Evolutionary conservation across 2,797 vertebrate species (phyloP).

Genomic region (Catharus ustulatus): DNA sequence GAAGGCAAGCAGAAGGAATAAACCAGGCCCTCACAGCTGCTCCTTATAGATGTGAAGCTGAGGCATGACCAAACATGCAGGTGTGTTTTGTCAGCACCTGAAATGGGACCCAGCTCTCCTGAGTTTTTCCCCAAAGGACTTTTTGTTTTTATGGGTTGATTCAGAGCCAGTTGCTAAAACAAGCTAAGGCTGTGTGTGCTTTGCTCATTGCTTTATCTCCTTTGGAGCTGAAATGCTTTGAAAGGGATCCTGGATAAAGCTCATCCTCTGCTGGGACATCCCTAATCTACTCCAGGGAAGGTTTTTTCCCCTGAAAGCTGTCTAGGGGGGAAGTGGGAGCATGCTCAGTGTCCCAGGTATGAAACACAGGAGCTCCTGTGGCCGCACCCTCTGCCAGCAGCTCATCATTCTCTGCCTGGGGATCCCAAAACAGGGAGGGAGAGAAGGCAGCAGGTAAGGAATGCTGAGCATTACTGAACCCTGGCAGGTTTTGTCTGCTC

Average conservation of each 20-base stretch:
- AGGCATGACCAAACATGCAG: neutral
- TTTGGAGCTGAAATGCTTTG: neutral
- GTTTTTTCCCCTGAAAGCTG: neutral
- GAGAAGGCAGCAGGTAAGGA: constrained; percentile 68
- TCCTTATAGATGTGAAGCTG: neutral
- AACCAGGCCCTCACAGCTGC: neutral
- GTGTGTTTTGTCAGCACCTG: constrained; percentile 1
- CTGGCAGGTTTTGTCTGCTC: neutral
- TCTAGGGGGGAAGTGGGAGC: neutral
- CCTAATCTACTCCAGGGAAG: constrained; percentile 1
- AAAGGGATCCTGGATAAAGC: neutral
- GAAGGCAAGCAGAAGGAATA: neutral
- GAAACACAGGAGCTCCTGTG: neutral
- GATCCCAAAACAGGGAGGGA: constrained; percentile 20
- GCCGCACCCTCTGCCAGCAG: neutral
- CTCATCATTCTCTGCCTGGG: neutral
- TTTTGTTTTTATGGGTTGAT: neutral
- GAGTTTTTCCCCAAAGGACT: neutral
- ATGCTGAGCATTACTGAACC: neutral
- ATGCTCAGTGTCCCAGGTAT: constrained; percentile 52
- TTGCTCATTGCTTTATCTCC: neutral
- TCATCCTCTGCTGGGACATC: neutral
- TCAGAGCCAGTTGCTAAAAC: neutral
- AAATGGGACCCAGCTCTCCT: neutral
- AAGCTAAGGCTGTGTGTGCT: fast-evolving